Percentiles rank a stretch among this genome's conserved stretches.
phyloP scores from a whole-genome alignment of 2,113 vertebrate species.

The Dolichallabes microphthalmus region DNA sequence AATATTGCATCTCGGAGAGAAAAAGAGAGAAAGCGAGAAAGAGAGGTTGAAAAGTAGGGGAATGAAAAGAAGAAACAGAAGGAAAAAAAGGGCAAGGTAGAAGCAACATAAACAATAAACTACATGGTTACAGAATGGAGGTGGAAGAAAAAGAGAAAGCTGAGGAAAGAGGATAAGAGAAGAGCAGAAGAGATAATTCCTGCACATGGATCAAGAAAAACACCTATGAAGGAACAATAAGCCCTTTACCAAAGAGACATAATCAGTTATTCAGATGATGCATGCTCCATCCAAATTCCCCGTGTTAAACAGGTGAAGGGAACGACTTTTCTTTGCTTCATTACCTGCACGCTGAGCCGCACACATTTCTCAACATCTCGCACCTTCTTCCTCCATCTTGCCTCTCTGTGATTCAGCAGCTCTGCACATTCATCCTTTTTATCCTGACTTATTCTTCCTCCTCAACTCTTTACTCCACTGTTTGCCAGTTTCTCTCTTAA shows the following conservation, averaged over 20 bases:
- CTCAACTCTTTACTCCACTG: conserved; percentile 26
- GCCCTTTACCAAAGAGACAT: not conserved
- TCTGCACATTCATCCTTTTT: conserved; percentile 17
- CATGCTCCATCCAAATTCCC: not conserved
- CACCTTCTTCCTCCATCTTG: conserved; percentile 3
- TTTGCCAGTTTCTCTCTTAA: conserved; percentile 45
- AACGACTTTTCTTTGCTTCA: not conserved
- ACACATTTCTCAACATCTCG: conserved; percentile 17
- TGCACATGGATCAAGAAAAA: not conserved
- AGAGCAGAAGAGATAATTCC: not conserved
- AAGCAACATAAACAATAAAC: conserved; percentile 1
- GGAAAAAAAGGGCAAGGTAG: not conserved
- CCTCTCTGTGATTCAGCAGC: conserved; percentile 18
- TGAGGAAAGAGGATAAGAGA: not conserved
- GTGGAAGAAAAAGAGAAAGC: not conserved
- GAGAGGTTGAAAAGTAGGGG: not conserved
- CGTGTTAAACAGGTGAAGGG: conserved; percentile 2
- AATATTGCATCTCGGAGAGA: conserved; percentile 68
- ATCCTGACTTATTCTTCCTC: conserved; percentile 1
- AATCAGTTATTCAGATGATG: conserved; percentile 20
- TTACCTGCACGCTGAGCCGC: conserved; percentile 8
- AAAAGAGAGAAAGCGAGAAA: not conserved
- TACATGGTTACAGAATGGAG: not conserved
- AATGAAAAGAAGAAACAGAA: not conserved
- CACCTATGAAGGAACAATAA: not conserved